Percentiles rank a stretch among this genome's conserved stretches.
Conservation (phyloP, 1,140 invertebrate genomes). For the Drosophila pseudoobscura region DNA sequence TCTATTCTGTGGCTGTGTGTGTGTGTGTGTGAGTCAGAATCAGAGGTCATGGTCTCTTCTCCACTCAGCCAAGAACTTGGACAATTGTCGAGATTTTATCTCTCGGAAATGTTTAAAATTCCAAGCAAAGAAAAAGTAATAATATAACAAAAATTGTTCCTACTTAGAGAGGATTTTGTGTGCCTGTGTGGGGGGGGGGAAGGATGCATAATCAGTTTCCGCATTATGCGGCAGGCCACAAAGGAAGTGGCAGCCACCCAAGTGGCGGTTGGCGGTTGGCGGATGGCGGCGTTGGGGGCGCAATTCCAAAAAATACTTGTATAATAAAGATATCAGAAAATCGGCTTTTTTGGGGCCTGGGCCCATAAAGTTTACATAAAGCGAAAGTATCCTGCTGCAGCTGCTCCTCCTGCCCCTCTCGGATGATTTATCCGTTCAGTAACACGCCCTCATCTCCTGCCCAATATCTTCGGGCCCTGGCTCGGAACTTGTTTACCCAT, state of each 20-base stretch:
- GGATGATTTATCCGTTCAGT: conserved; percentile 50
- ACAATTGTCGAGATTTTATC: conserved; percentile 34
- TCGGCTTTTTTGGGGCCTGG: conserved; percentile 25
- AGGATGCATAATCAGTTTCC: conserved; percentile 51
- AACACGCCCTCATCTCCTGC: neutral
- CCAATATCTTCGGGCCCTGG: conserved; percentile 9
- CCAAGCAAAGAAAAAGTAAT: conserved; percentile 17
- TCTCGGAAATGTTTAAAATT: conserved; percentile 44
- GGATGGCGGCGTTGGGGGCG: conserved; percentile 1
- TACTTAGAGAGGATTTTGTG: conserved; percentile 14
- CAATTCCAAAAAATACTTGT: conserved; percentile 53
- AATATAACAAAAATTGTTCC: conserved; percentile 44
- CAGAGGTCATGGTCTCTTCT: conserved; percentile 62
- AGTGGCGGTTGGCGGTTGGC: neutral
- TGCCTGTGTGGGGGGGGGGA: neutral
- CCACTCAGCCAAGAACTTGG: conserved; percentile 29
- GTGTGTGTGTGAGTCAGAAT: conserved; percentile 40
- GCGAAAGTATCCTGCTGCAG: conserved; percentile 5
- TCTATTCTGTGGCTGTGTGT: neutral
- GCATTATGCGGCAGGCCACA: conserved; percentile 46
- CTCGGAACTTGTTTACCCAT: conserved; percentile 70
- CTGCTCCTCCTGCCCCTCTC: conserved; percentile 23
- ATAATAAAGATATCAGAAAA: conserved; percentile 49
- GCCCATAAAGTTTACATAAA: conserved; percentile 39
- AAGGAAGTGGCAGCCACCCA: conserved; percentile 2